Evolutionary conservation across 2,113 vertebrate species (phyloP), one percentile per base, ranked within the genome.

Genomic region (Diphyllodes magnificus): DNA sequence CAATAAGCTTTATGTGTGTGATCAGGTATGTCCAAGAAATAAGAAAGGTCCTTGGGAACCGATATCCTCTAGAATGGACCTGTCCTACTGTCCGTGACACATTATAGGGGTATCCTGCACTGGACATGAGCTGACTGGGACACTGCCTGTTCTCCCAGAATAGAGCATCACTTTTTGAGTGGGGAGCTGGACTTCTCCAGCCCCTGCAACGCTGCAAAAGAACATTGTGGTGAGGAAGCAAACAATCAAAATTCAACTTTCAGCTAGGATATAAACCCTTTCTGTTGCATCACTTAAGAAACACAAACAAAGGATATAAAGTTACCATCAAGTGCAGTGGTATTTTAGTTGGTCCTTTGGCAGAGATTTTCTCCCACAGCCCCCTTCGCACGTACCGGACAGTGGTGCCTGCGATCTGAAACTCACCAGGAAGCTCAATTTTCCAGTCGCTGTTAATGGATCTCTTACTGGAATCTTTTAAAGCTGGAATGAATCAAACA

Each of bases 361-460:
- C 99, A 70, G 99, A 99, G 97, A 99, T 99, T 97, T 99, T 99
- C 98, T 99, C 99, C 99, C 99, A 99, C 42, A 99, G 97, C 81
- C 99, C 99, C 94, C 99, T 98, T 82, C 99, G 97, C 75, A 99
- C 99, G n/a, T 99, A 99, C 97, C 98, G 99, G 73, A 99, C 98
- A 1, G 98, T 99, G 11, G 99, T 99, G 79, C 99, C 99, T 25
- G 99, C 99, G n/a, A 99, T 98, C 98, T 99, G 98, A 96, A 99
- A 99, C 95, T 99, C 99, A 86, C 99, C 99, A 1, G 99, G 99
- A 95, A 99, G 98, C 96, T 99, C 99, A 57, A 99, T 99, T 98
- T 99, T 99, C 99, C 99, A 99, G 97, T 99, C 98, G 14, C 98
- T 99, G 97, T 99, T 99, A 98, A 99, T 99, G 97, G 99, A 99